Evolutionary conservation across 2,888 invertebrate genomes (phyloP).

Genomic region (Megalurothrips usitatus): DNA sequence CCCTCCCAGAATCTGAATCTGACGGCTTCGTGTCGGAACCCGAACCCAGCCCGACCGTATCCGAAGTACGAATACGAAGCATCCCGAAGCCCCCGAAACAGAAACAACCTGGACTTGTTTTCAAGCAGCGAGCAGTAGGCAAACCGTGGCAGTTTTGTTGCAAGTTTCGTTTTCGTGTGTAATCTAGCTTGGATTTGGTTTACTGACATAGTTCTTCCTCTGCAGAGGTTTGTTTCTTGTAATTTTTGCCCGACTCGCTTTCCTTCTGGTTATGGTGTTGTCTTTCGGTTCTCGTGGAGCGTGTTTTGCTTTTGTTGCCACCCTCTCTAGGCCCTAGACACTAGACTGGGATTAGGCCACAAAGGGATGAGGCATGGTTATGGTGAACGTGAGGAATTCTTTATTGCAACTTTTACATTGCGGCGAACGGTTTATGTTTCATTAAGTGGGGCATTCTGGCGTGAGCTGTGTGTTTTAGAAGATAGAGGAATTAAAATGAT

Average conservation of each 20-base stretch:
- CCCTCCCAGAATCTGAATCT: no score
- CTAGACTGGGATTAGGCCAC: not conserved
- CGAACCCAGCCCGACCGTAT: no score
- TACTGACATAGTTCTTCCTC: not conserved
- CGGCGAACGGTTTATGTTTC: not conserved
- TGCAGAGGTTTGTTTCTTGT: not conserved
- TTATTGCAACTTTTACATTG: not conserved
- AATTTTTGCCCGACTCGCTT: not conserved
- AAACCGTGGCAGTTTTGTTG: not conserved
- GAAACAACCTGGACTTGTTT: constrained; percentile 4
- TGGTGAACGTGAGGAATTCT: not conserved
- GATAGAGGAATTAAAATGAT: not conserved
- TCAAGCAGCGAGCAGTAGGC: not conserved
- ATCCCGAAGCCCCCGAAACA: not conserved
- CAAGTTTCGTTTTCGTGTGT: not conserved
- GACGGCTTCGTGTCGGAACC: no score
- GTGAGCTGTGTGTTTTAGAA: not conserved
- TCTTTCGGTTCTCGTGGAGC: not conserved
- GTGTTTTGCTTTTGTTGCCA: not conserved
- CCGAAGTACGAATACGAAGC: no score
- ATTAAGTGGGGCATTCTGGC: not conserved
- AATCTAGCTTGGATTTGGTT: not conserved
- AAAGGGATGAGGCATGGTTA: not conserved
- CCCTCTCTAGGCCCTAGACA: not conserved
- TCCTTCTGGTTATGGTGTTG: not conserved